Evolutionary conservation across 2,797 vertebrate genomes (phyloP).

Genomic region (Smutsia gigantea): DNA sequence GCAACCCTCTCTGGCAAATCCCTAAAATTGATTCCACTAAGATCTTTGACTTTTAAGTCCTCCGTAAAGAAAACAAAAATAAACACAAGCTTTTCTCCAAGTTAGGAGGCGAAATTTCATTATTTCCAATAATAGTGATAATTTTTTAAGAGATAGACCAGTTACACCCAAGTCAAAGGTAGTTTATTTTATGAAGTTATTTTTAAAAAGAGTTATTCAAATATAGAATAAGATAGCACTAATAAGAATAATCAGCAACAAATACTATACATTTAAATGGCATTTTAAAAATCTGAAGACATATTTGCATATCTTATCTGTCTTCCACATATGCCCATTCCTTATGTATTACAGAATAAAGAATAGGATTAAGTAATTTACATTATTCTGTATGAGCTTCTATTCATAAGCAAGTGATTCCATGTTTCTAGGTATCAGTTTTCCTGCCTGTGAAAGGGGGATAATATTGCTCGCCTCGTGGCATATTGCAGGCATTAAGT

Average conservation of each 20-base stretch:
- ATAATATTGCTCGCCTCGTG: not conserved
- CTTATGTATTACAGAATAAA: not conserved
- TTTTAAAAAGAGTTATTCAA: not conserved
- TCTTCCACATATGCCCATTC: not conserved
- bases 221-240: not conserved
- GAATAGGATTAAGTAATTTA: no score
- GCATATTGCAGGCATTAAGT: not conserved
- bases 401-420: not conserved
- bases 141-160: not conserved
- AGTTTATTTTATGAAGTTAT: not conserved
- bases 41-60: slow-evolving; percentile 53
- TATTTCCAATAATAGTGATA: not conserved
- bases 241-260: not conserved
- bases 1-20: slow-evolving; percentile 39
- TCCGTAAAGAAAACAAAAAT: slow-evolving; percentile 38
- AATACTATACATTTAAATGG: not conserved
- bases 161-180: not conserved
- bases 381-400: not conserved
- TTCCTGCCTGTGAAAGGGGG: not conserved
- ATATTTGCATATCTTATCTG: not conserved
- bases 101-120: slow-evolving; percentile 17
- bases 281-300: not conserved
- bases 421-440: not conserved
- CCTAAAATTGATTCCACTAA: slow-evolving; percentile 63
- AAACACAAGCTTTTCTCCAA: slow-evolving; percentile 15